These are phyloP conservation scores for Muschampia staudingeri DNA, from an alignment of 2,888 invertebrate genomes.

Conservation along the genomic window DNA sequence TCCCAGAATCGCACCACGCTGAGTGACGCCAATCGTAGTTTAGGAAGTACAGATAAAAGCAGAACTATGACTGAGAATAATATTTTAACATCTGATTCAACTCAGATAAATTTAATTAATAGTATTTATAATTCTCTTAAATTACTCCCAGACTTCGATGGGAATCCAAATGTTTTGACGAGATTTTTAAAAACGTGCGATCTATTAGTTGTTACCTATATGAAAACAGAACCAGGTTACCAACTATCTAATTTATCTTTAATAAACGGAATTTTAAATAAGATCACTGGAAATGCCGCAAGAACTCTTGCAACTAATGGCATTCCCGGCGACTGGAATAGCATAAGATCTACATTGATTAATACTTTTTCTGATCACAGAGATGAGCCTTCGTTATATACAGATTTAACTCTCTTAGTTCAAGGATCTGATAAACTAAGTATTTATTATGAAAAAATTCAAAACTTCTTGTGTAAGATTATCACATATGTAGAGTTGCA, in stretches of 20 bases:
- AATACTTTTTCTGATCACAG: not conserved
- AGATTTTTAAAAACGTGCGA: not conserved
- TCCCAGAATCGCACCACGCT: too few relatives aligned
- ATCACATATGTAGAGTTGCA: constrained; percentile 51
- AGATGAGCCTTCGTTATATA: not conserved
- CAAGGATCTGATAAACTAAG: constrained; percentile 12
- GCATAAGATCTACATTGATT: not conserved
- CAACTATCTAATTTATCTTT: not conserved
- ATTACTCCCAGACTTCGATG: not conserved
- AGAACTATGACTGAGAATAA: too few relatives aligned
- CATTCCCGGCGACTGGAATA: not conserved
- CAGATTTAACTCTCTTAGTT: too few relatives aligned
- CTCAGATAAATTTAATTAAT: too few relatives aligned
- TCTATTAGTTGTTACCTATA: not conserved
- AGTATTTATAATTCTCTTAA: too few relatives aligned
- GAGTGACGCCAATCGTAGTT: too few relatives aligned
- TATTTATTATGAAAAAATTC: constrained; percentile 52
- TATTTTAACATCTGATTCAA: too few relatives aligned
- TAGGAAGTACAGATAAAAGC: too few relatives aligned
- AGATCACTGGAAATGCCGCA: not conserved
- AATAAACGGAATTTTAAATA: not conserved
- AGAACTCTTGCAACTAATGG: not conserved
- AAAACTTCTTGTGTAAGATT: constrained; percentile 54
- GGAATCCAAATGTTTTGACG: not conserved
- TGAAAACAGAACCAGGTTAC: not conserved